phyloP scores from a whole-genome alignment of 2,113 vertebrate species.

The Alectura lathami region DNA sequence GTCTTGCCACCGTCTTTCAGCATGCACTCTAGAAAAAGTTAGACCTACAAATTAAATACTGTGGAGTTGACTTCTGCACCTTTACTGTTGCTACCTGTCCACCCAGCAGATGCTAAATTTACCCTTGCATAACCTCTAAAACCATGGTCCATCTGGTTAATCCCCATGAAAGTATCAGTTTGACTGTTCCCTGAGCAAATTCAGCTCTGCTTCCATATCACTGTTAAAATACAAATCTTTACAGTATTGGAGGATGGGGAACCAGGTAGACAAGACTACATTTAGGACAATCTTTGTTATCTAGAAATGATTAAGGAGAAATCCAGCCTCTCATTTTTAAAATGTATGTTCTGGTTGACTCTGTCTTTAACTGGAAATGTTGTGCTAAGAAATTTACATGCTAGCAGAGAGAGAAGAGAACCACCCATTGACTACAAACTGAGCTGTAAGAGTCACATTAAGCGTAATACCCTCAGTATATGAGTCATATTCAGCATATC shows the following conservation, averaged over 20 bases:
- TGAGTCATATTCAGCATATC: not conserved
- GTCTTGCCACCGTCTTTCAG: not conserved
- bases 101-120: not conserved
- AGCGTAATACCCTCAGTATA: not conserved
- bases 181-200: not conserved
- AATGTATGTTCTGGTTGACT: not conserved
- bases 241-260: not conserved
- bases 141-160: not conserved
- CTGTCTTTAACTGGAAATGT: not conserved
- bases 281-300: not conserved
- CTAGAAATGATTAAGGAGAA: not conserved
- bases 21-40: not conserved
- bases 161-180: not conserved
- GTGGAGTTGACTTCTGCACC: not conserved
- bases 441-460: not conserved
- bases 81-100: not conserved
- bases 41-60: not conserved
- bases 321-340: not conserved
- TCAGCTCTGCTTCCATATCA: not conserved
- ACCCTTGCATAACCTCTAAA: not conserved
- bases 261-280: not conserved
- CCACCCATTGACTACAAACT: not conserved
- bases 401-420: not conserved
- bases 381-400: not conserved
- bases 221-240: not conserved